Evolutionary conservation across 1,140 invertebrate species (phyloP), one percentile per base, ranked within the genome.

Genomic region (Mercenaria mercenaria): DNA sequence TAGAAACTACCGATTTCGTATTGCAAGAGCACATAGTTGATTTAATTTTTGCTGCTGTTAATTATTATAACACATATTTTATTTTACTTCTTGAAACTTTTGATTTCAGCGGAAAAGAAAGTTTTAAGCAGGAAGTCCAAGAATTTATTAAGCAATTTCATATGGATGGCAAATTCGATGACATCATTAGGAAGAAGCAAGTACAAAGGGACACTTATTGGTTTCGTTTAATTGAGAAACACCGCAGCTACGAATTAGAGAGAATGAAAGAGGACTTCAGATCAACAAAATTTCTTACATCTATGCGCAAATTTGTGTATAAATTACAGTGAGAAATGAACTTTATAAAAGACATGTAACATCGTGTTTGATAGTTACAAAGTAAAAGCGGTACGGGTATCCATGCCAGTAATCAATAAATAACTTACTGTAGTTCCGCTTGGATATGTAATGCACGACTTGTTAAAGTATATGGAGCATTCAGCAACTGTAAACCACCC

Each of bases 221-320:
- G 79, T 4, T n/a, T 1, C 13, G 39, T 10, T 37, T 26, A 61
- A 18, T 81, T 34, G 20, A 81, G 0, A 34, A 32, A 23, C 79
- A 81, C 47, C 18, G 79, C 4, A 20, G 29, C 1, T 29, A n/a
- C 29, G 79, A 81, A 80, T 10, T 80, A 0, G 11, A 15, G 4
- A 50, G 52, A 26, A 80, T 80, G 77, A 1, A 20, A 56, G 3
- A 52, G 13, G 29, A 56, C 18, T 80, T 52, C 32, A 13, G 32
- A 29, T 80, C 77, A 0, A 18, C 26, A 23, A n/a, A 80, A n/a
- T 80, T 80, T 41, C 8, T 56, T 52, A 11, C 43, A 20, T 41
- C 77, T n/a, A 80, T 80, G 77, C 41, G 52, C 47, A 52, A 56
- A 15, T 80, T 80, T 34, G 77, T 80, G 2, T 80, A n/a, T n/a